Evolutionary conservation across 2,797 vertebrate genomes (phyloP).

Genomic region (Spinus olivaceus): DNA sequence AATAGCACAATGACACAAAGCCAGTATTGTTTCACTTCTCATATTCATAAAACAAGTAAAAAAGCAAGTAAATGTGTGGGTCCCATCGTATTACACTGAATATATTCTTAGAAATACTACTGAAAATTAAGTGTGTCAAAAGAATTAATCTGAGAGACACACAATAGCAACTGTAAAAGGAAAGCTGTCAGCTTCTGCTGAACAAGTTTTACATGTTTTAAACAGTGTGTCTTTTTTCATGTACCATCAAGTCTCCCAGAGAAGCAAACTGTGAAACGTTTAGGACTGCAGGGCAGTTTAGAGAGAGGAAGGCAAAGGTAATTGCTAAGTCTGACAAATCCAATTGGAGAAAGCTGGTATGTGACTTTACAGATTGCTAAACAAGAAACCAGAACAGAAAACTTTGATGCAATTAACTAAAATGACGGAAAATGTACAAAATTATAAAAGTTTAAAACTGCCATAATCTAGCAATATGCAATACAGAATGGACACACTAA

Average conservation of each 20-base stretch:
- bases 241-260: background rate
- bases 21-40: background rate
- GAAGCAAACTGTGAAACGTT: conserved; percentile 28
- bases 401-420: background rate
- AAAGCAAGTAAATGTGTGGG: background rate
- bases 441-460: background rate
- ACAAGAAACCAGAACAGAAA: background rate
- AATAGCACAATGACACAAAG: conserved; percentile 47
- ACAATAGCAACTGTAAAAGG: conserved; percentile 8
- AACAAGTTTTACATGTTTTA: conserved; percentile 29
- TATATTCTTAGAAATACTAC: background rate
- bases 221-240: conserved; percentile 3
- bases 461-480: background rate
- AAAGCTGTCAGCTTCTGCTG: background rate
- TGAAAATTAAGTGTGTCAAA: background rate
- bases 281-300: conserved; percentile 11
- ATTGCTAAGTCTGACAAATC: conserved; percentile 27
- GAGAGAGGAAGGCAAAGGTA: conserved; percentile 5
- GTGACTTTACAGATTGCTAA: background rate
- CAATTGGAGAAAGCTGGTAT: background rate
- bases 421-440: background rate
- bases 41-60: background rate
- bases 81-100: background rate
- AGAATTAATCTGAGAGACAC: conserved; percentile 7
- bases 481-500: background rate